Evolutionary conservation across 2,888 invertebrate genomes (phyloP).

Genomic region (Syrista parreyssii): DNA sequence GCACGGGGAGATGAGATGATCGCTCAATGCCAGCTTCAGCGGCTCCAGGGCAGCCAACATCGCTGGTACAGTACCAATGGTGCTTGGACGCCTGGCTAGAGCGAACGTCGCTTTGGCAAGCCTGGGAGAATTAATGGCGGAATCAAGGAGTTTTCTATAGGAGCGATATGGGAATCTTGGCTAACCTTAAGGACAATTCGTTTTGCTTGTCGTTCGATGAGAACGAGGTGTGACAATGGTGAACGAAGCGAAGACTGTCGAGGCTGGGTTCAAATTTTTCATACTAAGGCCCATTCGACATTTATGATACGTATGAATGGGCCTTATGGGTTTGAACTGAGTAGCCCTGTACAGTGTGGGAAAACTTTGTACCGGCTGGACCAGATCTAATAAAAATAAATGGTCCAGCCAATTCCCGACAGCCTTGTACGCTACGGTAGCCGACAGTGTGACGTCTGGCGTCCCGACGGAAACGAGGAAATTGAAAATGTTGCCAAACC

Average conservation of each 20-base stretch:
- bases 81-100: neutral
- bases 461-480: neutral
- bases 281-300: neutral
- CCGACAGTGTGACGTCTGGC: neutral
- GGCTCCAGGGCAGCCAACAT: neutral
- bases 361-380: neutral
- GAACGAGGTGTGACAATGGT: constrained; percentile 3
- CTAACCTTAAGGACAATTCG: neutral
- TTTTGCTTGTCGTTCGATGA: constrained; percentile 7
- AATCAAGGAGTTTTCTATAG: constrained; percentile 50
- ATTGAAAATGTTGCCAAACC: neutral
- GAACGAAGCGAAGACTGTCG: constrained; percentile 10
- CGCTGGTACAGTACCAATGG: neutral
- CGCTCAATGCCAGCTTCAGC: constrained; percentile 59
- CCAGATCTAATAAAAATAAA: neutral
- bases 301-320: neutral
- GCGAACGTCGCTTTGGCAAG: constrained; percentile 14
- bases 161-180: constrained; percentile 12
- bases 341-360: neutral
- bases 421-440: neutral
- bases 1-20: constrained; percentile 62
- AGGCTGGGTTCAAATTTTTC: neutral
- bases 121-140: constrained; percentile 53
- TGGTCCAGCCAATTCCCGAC: neutral
- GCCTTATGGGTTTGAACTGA: neutral